Base-by-base conservation (phyloP, 1,140 invertebrate species). In the Berghia stephanieae region DNA sequence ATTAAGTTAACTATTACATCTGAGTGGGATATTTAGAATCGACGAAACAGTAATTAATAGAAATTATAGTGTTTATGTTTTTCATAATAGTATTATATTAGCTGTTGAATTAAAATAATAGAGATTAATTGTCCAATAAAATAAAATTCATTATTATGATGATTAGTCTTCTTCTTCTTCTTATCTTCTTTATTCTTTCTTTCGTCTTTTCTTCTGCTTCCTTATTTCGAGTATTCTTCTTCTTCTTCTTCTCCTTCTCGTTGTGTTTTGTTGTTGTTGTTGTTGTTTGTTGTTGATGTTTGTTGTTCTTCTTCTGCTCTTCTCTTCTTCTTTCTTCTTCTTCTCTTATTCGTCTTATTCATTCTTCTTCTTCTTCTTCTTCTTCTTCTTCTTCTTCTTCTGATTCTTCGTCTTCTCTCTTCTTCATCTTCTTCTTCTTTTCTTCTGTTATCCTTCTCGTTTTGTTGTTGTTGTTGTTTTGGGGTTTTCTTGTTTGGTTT, bases 391-490 rank as follows among this genome's bases (percentile, higher is more conserved):
- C 57, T 10, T 63, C 6, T 10, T 63, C 57, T 10, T 63, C 57
- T 10, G 24, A 6, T 10, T 63, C 6, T 10, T 63, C 57, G 6
- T 63, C 57, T 10, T 63, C 57, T 10, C n/a, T 63, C 57, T 10
- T 63, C 57, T 10, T 63, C 57, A 8, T 63, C 57, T 10, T 63
- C 57, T 10, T 63, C 57, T 10, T 63, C 57, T 10, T 63, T 24
- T 6, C 6, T 63, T 34, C 6, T 63, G 57, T 63, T 24, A 34
- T 63, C 6, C 6, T 63, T 63, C 6, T 63, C n/a, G n/a, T 63
- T 34, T 63, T 24, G 6, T 24, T 63, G n/a, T 63, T 63, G n/a
- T 63, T 6, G n/a, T 34, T 63, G 57, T 63, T 63, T n/a, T 63
- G 24, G n/a, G 24, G 24, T 34, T 63, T 63, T n/a, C 34, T 10